These are phyloP conservation scores for Manacus vitellinus DNA, from an alignment of 2,113 vertebrate species.

Conservation along the genomic window DNA sequence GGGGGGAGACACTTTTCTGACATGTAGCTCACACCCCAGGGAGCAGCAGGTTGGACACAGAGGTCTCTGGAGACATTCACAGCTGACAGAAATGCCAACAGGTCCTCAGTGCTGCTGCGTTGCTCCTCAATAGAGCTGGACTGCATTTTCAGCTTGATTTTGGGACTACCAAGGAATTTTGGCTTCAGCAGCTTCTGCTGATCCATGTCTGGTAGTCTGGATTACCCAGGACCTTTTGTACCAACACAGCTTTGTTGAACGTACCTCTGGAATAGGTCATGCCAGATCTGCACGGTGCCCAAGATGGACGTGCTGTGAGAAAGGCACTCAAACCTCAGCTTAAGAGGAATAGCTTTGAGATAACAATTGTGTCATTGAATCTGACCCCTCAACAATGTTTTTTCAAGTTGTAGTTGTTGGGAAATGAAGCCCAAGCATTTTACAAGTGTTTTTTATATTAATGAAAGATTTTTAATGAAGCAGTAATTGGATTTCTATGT, in stretches of 20 bases:
- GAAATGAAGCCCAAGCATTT: not conserved
- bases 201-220: not conserved
- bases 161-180: not conserved
- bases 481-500: conserved; percentile 31
- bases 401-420: not conserved
- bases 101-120: accelerated
- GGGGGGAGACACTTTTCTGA: not conserved
- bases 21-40: not conserved
- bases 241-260: not conserved
- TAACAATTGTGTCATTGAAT: not conserved
- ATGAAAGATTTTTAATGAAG: conserved; percentile 28
- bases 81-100: not conserved
- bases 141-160: not conserved
- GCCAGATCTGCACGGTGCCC: not conserved
- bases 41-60: not conserved
- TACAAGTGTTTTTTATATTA: conserved; percentile 21
- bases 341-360: not conserved
- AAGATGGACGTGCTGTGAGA: not conserved
- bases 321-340: not conserved
- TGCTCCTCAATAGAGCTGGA: not conserved
- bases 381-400: not conserved
- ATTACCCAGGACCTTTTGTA: not conserved
- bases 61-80: not conserved
- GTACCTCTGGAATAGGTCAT: not conserved
- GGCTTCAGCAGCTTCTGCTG: not conserved